A percentile compares a stretch with the other conserved stretches of the same genome.
Conservation (phyloP, 2,888 invertebrate species). For the Lycophotia porphyrea region DNA sequence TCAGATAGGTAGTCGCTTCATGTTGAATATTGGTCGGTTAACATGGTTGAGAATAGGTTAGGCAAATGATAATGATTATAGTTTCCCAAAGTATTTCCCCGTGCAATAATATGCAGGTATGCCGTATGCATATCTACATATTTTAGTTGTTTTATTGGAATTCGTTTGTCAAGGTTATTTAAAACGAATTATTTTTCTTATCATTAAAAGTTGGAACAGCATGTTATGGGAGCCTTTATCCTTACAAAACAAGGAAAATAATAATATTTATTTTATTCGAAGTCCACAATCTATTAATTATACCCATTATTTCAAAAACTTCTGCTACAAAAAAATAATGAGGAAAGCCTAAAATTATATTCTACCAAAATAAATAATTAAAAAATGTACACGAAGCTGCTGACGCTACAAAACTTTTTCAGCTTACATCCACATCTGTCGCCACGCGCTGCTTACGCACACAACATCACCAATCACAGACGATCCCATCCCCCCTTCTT, state of each 20-base stretch:
- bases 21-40: background rate
- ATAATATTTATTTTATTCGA: background rate
- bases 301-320: background rate
- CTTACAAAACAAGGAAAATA: conserved; percentile 32
- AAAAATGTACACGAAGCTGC: conserved; percentile 56
- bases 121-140: background rate
- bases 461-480: conserved; percentile 69
- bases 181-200: background rate
- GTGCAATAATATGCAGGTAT: background rate
- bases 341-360: background rate
- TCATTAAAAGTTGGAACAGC: background rate
- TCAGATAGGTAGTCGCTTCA: background rate
- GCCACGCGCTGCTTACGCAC: conserved; percentile 83
- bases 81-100: too few species aligned
- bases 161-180: conserved; percentile 6
- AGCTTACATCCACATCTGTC: conserved; percentile 88
- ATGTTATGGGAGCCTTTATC: background rate
- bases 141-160: conserved; percentile 4
- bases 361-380: background rate
- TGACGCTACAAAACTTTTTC: conserved; percentile 81
- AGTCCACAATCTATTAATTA: background rate
- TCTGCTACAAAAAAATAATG: background rate
- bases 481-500: conserved; percentile 70
- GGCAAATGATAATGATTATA: background rate
- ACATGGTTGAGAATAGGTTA: background rate